Conservation (phyloP, 2,113 vertebrate species). For the Diadophis punctatus region DNA sequence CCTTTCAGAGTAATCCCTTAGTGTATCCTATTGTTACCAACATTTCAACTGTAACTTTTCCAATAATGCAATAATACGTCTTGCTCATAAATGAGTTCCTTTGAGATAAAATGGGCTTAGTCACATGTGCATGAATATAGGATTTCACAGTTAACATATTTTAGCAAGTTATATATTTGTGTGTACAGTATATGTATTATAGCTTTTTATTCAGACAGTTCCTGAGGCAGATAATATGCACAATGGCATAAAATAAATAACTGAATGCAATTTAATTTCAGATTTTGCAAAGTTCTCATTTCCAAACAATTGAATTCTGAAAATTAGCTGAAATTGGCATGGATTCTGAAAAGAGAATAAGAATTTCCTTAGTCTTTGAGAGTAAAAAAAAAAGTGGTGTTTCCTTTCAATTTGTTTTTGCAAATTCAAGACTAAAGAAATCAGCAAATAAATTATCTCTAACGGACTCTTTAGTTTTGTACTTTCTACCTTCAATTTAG, state of each 20-base stretch:
- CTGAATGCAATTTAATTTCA: not conserved
- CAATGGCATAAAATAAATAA: not conserved
- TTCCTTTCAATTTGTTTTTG: not conserved
- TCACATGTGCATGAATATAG: not conserved
- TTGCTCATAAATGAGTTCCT: not conserved
- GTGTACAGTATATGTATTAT: not conserved
- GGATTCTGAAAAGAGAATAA: not conserved
- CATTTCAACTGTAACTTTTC: not conserved
- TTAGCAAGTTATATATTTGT: not conserved
- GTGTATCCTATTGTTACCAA: not conserved
- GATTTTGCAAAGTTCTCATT: not conserved
- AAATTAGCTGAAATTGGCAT: not conserved
- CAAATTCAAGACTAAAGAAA: not conserved
- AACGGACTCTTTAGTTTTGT: not conserved
- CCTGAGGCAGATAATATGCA: not conserved
- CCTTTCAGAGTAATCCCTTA: not conserved
- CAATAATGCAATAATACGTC: not conserved
- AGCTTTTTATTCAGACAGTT: not conserved
- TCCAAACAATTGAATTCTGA: not conserved
- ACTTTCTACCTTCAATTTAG: constrained; percentile 5
- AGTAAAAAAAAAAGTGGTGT: not conserved
- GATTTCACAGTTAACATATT: not conserved
- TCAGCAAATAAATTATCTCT: not conserved
- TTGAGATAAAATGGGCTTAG: not conserved
- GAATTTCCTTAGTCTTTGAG: not conserved